Percentiles rank a stretch among this genome's conserved stretches.
Evolutionary conservation across 2,797 vertebrate genomes (phyloP).

Genomic region (Falco columbarius): DNA sequence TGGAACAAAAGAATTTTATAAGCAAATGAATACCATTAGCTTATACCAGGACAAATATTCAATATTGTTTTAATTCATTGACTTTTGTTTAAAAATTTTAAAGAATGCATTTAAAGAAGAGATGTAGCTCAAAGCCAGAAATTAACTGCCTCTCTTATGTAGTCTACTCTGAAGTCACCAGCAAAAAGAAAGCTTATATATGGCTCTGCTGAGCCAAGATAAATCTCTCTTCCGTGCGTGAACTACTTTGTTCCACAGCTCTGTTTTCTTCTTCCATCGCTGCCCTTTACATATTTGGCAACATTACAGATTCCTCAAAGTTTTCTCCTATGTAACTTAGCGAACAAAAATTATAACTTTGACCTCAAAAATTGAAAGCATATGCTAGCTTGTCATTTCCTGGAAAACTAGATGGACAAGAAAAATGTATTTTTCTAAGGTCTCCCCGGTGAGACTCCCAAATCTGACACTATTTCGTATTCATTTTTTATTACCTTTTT

Average conservation of each 20-base stretch:
- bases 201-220: conserved; percentile 55
- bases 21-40: neutral
- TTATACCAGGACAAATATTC: conserved; percentile 9
- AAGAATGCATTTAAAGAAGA: conserved; percentile 38
- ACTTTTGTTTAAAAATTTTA: conserved; percentile 6
- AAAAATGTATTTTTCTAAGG: conserved; percentile 37
- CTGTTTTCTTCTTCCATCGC: conserved; percentile 38
- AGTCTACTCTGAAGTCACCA: conserved; percentile 43
- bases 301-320: conserved; percentile 69
- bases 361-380: conserved; percentile 71
- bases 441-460: neutral
- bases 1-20: conserved; percentile 16
- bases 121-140: conserved; percentile 36
- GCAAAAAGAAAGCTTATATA: conserved; percentile 45
- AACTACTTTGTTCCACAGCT: conserved; percentile 58
- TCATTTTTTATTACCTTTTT: conserved; percentile 3
- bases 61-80: conserved; percentile 4
- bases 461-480: neutral
- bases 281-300: conserved; percentile 71
- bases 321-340: conserved; percentile 65
- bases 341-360: conserved; percentile 58
- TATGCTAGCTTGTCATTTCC: conserved; percentile 61
- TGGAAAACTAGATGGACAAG: conserved; percentile 33
- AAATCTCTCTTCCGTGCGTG: conserved; percentile 51
- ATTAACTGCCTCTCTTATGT: conserved; percentile 28